Evolutionary conservation across 2,797 vertebrate species (phyloP), one percentile per base, ranked within the genome.

Genomic region (Spinus pinus): DNA sequence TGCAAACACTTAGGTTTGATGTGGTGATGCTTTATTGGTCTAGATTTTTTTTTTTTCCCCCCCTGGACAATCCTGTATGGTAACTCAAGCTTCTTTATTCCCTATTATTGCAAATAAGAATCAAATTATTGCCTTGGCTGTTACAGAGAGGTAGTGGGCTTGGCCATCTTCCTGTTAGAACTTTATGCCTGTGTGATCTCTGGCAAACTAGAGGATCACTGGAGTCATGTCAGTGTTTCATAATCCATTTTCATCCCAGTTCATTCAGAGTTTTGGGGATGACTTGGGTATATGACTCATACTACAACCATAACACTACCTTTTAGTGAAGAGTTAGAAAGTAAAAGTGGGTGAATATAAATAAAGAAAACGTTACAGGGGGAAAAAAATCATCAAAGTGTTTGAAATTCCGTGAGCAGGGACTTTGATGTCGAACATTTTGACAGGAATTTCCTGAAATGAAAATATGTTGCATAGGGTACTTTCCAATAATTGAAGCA

Each of bases 341-440:
- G 31, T 33, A 44, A 35, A 82, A 85, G 12, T 44, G 24, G 17
- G 12, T 86, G 24, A 83, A 57, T 54, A n/a, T 3, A 4, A 80
- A 44, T 33, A 80, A 72, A 58, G 39, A 80, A 41, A 87, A 49
- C 31, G 7, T 69, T 88, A 30, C 18, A 54, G 30, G 3, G 2
- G 1, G 5, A 27, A 64, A 41, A 22, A 61, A 31, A 7, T 7
- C 18, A 33, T 13, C 3, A 5, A 47, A 46, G 22, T 0, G 0
- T 41, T 78, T 61, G 37, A 71, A 82, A 73, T 56, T 67, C 39
- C 42, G 4, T 47, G 31, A 73, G 66, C 20, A 79, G 53, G 33
- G 37, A 28, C 13, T 79, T 90, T 42, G 10, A 31, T 30, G 12
- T 41, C 42, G 25, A 49, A 30, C 7, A 39, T 35, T 77, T 79